Conservation (phyloP, 2,113 vertebrate species). For the Lophochroa leadbeateri region DNA sequence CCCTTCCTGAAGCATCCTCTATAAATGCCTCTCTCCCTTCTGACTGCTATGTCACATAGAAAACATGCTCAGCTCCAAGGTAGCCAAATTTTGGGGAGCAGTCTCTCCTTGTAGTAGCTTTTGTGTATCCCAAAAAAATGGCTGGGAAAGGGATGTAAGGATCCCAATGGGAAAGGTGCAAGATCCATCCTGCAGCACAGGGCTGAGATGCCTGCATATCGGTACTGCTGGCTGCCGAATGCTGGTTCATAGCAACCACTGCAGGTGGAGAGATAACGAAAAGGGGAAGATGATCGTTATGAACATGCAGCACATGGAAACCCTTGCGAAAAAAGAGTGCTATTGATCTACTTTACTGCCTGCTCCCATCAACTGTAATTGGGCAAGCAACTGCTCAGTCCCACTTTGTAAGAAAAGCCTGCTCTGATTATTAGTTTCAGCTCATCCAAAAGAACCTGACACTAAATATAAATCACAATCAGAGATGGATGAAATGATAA, state of each 20-base stretch:
- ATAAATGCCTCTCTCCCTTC: neutral
- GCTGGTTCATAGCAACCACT: neutral
- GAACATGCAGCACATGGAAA: neutral
- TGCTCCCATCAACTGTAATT: neutral
- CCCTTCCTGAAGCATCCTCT: neutral
- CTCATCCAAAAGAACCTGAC: neutral
- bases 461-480: neutral
- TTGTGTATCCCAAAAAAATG: neutral
- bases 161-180: neutral
- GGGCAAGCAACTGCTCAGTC: neutral
- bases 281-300: neutral
- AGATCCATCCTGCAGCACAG: neutral
- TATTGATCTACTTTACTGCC: neutral
- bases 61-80: neutral
- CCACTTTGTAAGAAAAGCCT: neutral
- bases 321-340: neutral
- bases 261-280: neutral
- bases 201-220: accelerated
- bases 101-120: neutral
- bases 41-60: neutral
- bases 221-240: accelerated
- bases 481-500: neutral
- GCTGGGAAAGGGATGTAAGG: neutral
- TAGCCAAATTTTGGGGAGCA: neutral
- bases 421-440: neutral